phyloP scores from a whole-genome alignment of 1,140 invertebrate species.

The Lordiphosa mommai region DNA sequence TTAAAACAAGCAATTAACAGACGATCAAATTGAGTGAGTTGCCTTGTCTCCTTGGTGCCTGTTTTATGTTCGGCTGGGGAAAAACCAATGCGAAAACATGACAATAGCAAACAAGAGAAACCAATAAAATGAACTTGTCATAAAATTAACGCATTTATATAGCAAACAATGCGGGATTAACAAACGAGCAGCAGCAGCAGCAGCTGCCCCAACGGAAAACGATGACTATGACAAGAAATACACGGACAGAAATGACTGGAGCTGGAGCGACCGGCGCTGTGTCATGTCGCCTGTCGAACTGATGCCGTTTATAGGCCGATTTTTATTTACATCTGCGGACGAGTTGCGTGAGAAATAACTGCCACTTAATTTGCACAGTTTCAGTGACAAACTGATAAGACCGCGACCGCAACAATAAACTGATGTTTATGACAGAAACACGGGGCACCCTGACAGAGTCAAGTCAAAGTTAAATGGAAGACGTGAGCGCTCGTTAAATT shows the following conservation, averaged over 20 bases:
- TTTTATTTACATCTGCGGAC: constrained; percentile 64
- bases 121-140: constrained; percentile 77
- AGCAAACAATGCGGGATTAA: constrained; percentile 72
- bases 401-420: constrained; percentile 30
- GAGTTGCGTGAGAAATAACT: constrained; percentile 74
- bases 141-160: constrained; percentile 78
- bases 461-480: constrained; percentile 32
- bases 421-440: constrained; percentile 59
- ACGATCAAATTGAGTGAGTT: constrained; percentile 67
- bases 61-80: constrained; percentile 47
- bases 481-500: constrained; percentile 51
- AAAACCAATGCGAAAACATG: constrained; percentile 57
- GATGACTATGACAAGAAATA: constrained; percentile 21
- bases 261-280: constrained; percentile 2
- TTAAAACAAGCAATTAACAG: constrained; percentile 72
- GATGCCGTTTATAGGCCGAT: constrained; percentile 68
- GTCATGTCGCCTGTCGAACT: constrained; percentile 40
- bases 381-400: constrained; percentile 56
- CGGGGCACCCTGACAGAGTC: constrained; percentile 14
- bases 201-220: too few species aligned
- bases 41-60: constrained; percentile 37
- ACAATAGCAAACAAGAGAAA: constrained; percentile 65
- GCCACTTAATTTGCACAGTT: constrained; percentile 64
- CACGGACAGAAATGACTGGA: too few species aligned
- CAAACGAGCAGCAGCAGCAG: constrained; percentile 35